phyloP scores from a whole-genome alignment of 2,113 vertebrate species.

The Tiliqua scincoides region DNA sequence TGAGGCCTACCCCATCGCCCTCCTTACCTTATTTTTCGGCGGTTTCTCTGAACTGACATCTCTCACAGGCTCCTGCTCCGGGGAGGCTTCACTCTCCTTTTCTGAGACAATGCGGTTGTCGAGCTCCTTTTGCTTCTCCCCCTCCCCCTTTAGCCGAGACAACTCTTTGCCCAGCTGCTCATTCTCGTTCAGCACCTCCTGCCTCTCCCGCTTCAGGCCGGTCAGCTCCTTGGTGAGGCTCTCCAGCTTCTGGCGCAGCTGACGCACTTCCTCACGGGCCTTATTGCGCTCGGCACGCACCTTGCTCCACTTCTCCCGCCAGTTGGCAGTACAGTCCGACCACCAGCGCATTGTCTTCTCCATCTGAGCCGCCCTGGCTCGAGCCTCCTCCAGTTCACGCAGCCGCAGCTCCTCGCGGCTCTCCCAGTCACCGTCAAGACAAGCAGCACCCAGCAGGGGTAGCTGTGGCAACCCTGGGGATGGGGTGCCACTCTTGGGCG shows the following conservation, averaged over 20 bases:
- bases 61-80: conserved; percentile 88
- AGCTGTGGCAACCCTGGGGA: conserved; percentile 85
- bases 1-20: not conserved
- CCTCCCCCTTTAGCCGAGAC: conserved; percentile 63
- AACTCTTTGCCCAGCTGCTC: conserved; percentile 78
- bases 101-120: conserved; percentile 53
- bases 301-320: conserved; percentile 99
- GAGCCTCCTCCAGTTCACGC: conserved; percentile 93
- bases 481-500: conserved; percentile 86
- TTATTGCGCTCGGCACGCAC: conserved; percentile 93
- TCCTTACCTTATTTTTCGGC: conserved; percentile 73
- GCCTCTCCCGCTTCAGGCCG: conserved; percentile 84
- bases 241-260: conserved; percentile 91
- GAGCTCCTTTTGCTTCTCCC: conserved; percentile 36
- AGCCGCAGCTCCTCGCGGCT: conserved; percentile 93
- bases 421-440: conserved; percentile 91
- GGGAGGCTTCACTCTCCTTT: conserved; percentile 65
- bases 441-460: conserved; percentile 66
- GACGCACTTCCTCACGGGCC: conserved; percentile 91
- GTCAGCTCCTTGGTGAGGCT: conserved; percentile 93
- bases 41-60: conserved; percentile 82
- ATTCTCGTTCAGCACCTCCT: conserved; percentile 86
- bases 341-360: conserved; percentile 99
- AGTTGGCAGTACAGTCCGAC: conserved; percentile 98
- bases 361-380: conserved; percentile 93